Evolutionary conservation across 2,888 invertebrate species (phyloP).

Genomic region (Caenorhabditis imperialis): DNA sequence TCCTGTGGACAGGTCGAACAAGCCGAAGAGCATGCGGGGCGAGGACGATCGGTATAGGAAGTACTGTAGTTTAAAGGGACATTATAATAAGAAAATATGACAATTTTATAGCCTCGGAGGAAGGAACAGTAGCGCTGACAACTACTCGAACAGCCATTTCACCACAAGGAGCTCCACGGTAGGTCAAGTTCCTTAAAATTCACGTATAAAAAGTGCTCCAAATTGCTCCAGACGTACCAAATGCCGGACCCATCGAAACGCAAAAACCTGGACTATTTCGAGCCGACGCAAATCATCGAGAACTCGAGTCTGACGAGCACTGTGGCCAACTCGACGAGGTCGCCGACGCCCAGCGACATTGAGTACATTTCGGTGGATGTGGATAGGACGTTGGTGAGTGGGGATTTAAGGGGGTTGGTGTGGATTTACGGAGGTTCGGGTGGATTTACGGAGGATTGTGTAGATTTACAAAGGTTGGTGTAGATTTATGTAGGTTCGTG

Average conservation of each 20-base stretch:
- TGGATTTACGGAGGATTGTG: too few relatives aligned
- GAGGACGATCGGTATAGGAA: conserved; percentile 39
- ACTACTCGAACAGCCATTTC: neutral
- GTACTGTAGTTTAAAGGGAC: conserved; percentile 6
- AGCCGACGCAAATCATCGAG: conserved; percentile 26
- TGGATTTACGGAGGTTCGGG: too few relatives aligned
- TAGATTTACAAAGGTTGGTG: too few relatives aligned
- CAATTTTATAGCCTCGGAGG: neutral
- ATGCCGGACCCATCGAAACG: conserved; percentile 23
- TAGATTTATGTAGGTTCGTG: too few relatives aligned
- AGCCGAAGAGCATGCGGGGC: conserved; percentile 34
- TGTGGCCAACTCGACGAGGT: conserved; percentile 26
- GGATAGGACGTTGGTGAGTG: conserved; percentile 37
- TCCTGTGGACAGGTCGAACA: conserved; percentile 50
- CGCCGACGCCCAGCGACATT: conserved; percentile 51
- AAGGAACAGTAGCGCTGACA: neutral
- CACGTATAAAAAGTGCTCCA: neutral
- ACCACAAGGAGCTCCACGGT: neutral
- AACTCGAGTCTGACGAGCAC: conserved; percentile 34
- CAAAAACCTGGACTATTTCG: conserved; percentile 49
- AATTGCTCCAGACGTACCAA: conserved; percentile 21
- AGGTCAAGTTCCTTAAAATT: neutral
- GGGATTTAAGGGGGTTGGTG: too few relatives aligned
- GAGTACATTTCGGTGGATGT: conserved; percentile 55
- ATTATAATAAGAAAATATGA: neutral